Evolutionary conservation across 2,797 vertebrate genomes (phyloP), one percentile per base, ranked within the genome.

Genomic region (Danio choprae): DNA sequence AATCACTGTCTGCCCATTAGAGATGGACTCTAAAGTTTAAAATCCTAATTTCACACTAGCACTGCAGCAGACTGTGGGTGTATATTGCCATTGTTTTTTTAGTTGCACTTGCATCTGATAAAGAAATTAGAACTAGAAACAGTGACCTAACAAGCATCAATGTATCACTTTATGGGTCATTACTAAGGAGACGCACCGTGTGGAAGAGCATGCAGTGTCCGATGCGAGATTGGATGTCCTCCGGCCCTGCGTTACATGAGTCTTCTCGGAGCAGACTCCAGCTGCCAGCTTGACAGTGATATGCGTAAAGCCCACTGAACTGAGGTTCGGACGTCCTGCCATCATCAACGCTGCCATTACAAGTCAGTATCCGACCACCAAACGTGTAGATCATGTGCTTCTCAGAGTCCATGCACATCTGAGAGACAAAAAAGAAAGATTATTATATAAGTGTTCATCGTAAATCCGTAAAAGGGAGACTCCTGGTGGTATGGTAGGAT

Each of bases 321-420:
- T 99, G 98, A 0, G 98, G 97, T 84, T 99, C 98, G 0, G 96
- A 96, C 41, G 96, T 95, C 84, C 98, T 94, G 74, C 96, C 96
- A 90, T 99, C 98, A 1, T 99, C 98, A 77, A 98, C 95, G 0
- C 95, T 98, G 85, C 97, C 97, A 0, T 98, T 99, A 80, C 98
- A 99, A 0, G 98, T 99, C 90, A 99, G 92, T 87, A 99, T 99
- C 15, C 98, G 94, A 4, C 98, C 98, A 0, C 97, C 98, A 6
- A 99, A 99, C 0, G 98, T 99, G 89, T 99, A 99, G 88, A 99
- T 99, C 98, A 99, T 99, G 88, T 99, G 98, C 85, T 98, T 98
- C 88, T 99, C 97, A 0, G 98, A 98, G 92, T 99, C 97, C 98
- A 99, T 99, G 84, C 98, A 99, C 98, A 99, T 99, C 98, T 99